Evolutionary conservation across 2,113 vertebrate species (phyloP), one percentile per base, ranked within the genome.

Genomic region (Sinocyclocheilus anshuiensis): DNA sequence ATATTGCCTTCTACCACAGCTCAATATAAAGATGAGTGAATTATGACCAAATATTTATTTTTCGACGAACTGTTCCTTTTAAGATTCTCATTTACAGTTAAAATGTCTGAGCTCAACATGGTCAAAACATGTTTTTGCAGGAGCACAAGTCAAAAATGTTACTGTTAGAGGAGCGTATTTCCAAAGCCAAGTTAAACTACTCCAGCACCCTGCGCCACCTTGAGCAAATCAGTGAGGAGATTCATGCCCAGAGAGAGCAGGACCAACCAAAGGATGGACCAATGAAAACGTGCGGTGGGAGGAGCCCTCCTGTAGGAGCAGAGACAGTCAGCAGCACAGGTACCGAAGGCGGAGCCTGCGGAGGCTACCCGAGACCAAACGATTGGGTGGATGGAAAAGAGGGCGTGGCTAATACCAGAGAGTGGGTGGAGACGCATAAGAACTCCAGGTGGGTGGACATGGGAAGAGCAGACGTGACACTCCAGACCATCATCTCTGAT

Each of bases 211-310:
- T 98, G 48, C 92, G 96, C 6, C 97, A 96, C 91, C 92, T 98
- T 91, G 97, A 98, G 83, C 94, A 96, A 93, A 98, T 98, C 92
- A 98, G 97, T 0, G 97, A 98, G 78, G 96, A 98, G 91, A 98
- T 98, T 81, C 97, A 98, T 0, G 96, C 96, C 0, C 95, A 95
- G 94, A 36, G 95, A 93, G 74, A 90, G 87, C 75, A 89, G 53
- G 2, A 89, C 90, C 0, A 87, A 77, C 86, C 86, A 13, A 86
- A 81, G 78, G 69, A 88, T 45, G 90, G 80, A 10, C 83, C 72
- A 33, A 86, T 83, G 24, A 83, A 79, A 1, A n/a, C 88, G 36
- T 92, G 89, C 0, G 90, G 90, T 2, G 94, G 92, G n/a, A 90
- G 93, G 39, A 94, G 93, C 87, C 92, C 94, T 76, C 94, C 94